Percentiles rank a stretch among this genome's conserved stretches.
These are phyloP conservation scores for Halesus radiatus DNA, from an alignment of 1,140 invertebrate species.

Conservation along the genomic window DNA sequence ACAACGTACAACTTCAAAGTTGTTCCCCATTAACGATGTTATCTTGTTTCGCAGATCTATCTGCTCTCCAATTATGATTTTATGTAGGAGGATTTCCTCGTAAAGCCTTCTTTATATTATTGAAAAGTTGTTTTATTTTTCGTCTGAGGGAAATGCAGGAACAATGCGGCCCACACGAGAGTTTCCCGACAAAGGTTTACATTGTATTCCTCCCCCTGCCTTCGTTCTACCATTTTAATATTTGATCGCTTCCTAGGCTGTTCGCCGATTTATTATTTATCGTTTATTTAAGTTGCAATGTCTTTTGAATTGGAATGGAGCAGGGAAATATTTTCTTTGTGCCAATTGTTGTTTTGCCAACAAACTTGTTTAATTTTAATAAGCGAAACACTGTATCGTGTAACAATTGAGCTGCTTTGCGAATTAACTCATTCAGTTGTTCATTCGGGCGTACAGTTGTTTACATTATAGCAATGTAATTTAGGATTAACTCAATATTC, in stretches of 20 bases:
- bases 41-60: background rate
- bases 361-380: slow-evolving; percentile 11
- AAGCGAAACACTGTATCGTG: background rate
- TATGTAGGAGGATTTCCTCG: background rate
- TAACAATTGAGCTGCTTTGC: background rate
- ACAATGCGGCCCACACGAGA: background rate
- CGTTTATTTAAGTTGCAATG: slow-evolving; percentile 32
- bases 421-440: too few species aligned
- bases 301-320: background rate
- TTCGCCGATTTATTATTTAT: slow-evolving; percentile 48
- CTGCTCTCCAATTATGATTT: slow-evolving; percentile 9
- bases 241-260: slow-evolving; percentile 45
- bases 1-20: background rate
- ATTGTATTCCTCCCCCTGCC: background rate
- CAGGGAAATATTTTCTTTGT: background rate
- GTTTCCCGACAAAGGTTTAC: slow-evolving; percentile 23
- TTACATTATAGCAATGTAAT: too few species aligned
- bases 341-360: background rate
- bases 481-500: too few species aligned
- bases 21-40: slow-evolving; percentile 5
- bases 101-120: slow-evolving; percentile 14
- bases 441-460: too few species aligned
- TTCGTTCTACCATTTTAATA: slow-evolving; percentile 47
- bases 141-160: background rate
- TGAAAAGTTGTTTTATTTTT: slow-evolving; percentile 1